Conservation (phyloP, 1,140 invertebrate genomes). For the Drosophila sucinea region DNA sequence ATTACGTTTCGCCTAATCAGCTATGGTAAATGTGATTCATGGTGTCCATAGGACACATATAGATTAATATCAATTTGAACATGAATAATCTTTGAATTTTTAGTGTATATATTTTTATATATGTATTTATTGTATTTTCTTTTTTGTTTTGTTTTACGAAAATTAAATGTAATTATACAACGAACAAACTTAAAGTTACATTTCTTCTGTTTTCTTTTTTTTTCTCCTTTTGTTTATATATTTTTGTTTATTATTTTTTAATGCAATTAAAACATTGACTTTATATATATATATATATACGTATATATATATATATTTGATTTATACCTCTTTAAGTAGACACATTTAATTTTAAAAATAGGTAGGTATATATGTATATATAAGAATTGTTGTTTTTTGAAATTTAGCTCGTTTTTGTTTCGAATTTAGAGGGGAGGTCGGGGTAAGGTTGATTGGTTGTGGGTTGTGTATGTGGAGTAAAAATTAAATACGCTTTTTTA, state of each 20-base stretch:
- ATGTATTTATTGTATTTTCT: constrained; percentile 62
- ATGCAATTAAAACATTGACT: constrained; percentile 80
- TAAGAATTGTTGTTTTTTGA: constrained; percentile 15
- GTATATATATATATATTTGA: constrained; percentile 26
- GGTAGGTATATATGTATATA: not conserved
- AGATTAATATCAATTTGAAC: not conserved
- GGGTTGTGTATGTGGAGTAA: constrained; percentile 27
- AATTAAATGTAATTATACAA: constrained; percentile 79
- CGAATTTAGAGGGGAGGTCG: constrained; percentile 38
- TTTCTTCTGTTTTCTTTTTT: constrained; percentile 34
- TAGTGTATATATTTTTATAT: constrained; percentile 41
- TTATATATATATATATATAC: constrained; percentile 39
- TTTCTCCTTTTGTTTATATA: constrained; percentile 17
- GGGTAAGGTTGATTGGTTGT: constrained; percentile 4
- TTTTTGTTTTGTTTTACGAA: constrained; percentile 63
- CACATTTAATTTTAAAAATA: constrained; percentile 44
- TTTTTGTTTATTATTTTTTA: constrained; percentile 45
- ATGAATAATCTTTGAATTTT: constrained; percentile 31
- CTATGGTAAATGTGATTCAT: not conserved
- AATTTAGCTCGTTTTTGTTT: constrained; percentile 24
- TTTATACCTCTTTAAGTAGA: constrained; percentile 59
- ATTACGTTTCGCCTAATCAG: too few species aligned
- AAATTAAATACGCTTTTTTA: constrained; percentile 65
- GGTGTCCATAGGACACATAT: too few species aligned
- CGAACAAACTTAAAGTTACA: constrained; percentile 77